Evolutionary conservation across 2,888 invertebrate species (phyloP), one percentile per base, ranked within the genome.

Genomic region (Cephus pulcher): DNA sequence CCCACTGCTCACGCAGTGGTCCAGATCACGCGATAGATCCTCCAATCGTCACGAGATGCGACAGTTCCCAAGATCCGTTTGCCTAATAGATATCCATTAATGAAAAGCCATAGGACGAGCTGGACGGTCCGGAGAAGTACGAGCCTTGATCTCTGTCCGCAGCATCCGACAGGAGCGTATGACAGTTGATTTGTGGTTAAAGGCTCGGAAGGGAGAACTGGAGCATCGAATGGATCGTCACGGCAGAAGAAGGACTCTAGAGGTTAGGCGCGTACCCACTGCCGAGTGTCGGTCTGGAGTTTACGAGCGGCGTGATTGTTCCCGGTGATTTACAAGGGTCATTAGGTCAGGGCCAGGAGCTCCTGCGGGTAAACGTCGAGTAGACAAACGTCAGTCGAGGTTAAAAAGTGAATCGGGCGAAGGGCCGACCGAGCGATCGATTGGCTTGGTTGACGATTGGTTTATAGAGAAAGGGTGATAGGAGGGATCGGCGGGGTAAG

Each of bases 291-390:
- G 82, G 79, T 81, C 83, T 82, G 81, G 82, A 82, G 82, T 85
- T 85, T 85, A 85, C 83, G 85, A 85, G 81, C 80, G 73, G 73
- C 37, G 79, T 76, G 80, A 75, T 80, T 79, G 80, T 79, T 80
- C 77, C 77, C 74, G 77, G 82, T 84, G 85, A 85, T 85, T 85
- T 85, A 85, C 83, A 82, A 82, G 81, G 84, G 84, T 84, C 84
- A 85, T 84, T 84, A 84, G 84, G 84, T 84, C 85, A 84, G 79
- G 84, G 83, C 82, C 83, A 76, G 78, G 74, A 69, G 81, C 80
- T 80, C 76, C 79, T 78, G 73, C 77, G 70, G 76, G 76, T 81
- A 80, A 79, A 78, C 77, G 35, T 12, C 34, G 34, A 74, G 73
- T 71, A 75, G 33, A 74, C 77, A 33, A 40, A 73, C 33, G 33